These are phyloP conservation scores for Peromyscus nudipes DNA, from an alignment of 2,797 vertebrate species.

Conservation along the genomic window DNA sequence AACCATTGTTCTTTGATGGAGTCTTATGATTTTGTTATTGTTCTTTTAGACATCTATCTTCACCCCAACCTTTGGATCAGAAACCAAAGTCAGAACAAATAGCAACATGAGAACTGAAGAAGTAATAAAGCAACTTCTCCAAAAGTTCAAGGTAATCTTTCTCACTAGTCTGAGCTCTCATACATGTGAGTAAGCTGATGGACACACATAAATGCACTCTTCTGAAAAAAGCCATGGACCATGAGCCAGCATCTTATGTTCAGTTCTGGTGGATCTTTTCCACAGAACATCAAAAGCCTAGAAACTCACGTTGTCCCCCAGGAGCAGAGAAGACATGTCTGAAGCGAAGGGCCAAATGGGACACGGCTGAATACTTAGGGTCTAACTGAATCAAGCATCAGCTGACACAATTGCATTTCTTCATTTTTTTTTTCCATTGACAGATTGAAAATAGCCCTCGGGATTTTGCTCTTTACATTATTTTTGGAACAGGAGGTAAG, in stretches of 20 bases:
- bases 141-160: constrained; percentile 94
- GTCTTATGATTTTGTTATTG: neutral
- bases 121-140: constrained; percentile 94
- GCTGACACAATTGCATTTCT: constrained; percentile 1
- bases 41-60: constrained; percentile 94
- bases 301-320: neutral
- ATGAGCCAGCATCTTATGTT: neutral
- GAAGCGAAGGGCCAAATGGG: neutral
- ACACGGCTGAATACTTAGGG: neutral
- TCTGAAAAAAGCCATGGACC: neutral
- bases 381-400: constrained; percentile 10
- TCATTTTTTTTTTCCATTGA: constrained; percentile 66
- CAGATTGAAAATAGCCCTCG: constrained; percentile 92
- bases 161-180: neutral
- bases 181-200: neutral
- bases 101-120: constrained; percentile 94
- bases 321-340: neutral
- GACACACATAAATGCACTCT: neutral
- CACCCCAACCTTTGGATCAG: constrained; percentile 93
- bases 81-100: constrained; percentile 94
- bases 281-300: neutral
- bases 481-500: constrained; percentile 92
- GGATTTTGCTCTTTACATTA: constrained; percentile 92
- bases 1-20: neutral
- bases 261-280: neutral